Evolutionary conservation across 2,113 vertebrate species (phyloP).

Genomic region (Podocnemis expansa): DNA sequence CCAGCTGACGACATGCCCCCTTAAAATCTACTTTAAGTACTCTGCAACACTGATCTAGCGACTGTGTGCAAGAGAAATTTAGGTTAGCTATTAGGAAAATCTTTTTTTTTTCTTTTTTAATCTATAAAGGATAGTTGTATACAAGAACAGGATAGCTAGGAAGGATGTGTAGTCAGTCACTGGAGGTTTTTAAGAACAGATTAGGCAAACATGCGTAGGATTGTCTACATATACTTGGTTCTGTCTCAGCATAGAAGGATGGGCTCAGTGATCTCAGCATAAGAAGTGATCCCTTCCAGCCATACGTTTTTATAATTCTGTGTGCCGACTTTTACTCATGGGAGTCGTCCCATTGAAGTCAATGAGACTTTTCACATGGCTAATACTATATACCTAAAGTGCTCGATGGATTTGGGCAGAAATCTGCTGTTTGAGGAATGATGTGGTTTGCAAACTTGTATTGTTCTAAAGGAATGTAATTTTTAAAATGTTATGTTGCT

Average conservation of each 20-base stretch:
- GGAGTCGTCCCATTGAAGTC: background rate
- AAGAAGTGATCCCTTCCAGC: background rate
- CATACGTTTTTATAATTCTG: background rate
- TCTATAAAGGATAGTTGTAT: background rate
- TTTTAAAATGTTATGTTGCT: background rate
- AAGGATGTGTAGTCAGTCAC: background rate
- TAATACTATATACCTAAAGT: background rate
- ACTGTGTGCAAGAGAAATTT: background rate
- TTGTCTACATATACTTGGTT: background rate
- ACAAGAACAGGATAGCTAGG: background rate
- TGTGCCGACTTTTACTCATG: background rate
- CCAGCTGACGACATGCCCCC: background rate
- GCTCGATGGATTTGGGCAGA: background rate
- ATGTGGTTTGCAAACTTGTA: accelerated
- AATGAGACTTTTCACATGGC: background rate
- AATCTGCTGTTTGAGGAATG: background rate
- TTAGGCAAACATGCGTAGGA: background rate
- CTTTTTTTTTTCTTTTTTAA: background rate
- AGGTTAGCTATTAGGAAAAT: background rate
- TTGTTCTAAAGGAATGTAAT: background rate
- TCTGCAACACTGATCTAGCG: background rate
- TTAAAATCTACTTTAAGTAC: background rate
- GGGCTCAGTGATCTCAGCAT: no score
- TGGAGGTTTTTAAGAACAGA: background rate
- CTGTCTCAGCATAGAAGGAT: no score